These are phyloP conservation scores for Muschampia plurimacula DNA, from an alignment of 2,888 invertebrate genomes.

Conservation along the genomic window DNA sequence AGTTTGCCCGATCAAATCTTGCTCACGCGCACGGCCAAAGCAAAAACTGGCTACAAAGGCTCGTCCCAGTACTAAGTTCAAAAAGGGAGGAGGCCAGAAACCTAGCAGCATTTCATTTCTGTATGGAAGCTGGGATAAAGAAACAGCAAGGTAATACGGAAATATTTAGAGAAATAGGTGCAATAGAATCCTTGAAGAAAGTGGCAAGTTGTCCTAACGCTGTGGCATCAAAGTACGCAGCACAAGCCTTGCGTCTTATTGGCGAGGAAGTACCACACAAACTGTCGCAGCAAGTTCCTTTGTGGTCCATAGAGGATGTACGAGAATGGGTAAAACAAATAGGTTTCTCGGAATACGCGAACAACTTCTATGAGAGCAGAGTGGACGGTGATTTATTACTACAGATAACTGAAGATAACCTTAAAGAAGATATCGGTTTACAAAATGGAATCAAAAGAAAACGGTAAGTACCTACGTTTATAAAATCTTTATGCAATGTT, in stretches of 20 bases:
- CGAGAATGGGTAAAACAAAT: conserved; percentile 99
- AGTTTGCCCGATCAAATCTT: conserved; percentile 96
- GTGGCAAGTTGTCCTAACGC: conserved; percentile 99
- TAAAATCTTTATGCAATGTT: no score
- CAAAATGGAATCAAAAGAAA: conserved; percentile 96
- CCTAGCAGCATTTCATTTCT: conserved; percentile 98
- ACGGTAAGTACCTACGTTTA: conserved; percentile 79
- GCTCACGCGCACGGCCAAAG: conserved; percentile 98
- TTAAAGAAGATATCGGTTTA: conserved; percentile 96
- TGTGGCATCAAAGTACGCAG: conserved; percentile 98
- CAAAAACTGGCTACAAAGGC: conserved; percentile 95
- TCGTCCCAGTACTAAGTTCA: conserved; percentile 97
- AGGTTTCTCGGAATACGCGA: conserved; percentile 94
- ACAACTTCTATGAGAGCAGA: conserved; percentile 94
- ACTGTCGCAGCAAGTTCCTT: conserved; percentile 98
- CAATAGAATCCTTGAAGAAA: conserved; percentile 97
- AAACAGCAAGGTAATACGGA: conserved; percentile 96
- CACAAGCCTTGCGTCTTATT: conserved; percentile 95
- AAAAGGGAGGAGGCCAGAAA: conserved; percentile 98
- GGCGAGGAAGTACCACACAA: conserved; percentile 99
- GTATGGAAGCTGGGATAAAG: conserved; percentile 99
- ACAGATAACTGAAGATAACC: conserved; percentile 96
- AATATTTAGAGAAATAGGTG: conserved; percentile 97
- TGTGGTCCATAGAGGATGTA: conserved; percentile 99
- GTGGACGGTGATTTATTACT: conserved; percentile 98